Conservation (phyloP, 2,797 vertebrate species). For the Acanthurus tractus region DNA sequence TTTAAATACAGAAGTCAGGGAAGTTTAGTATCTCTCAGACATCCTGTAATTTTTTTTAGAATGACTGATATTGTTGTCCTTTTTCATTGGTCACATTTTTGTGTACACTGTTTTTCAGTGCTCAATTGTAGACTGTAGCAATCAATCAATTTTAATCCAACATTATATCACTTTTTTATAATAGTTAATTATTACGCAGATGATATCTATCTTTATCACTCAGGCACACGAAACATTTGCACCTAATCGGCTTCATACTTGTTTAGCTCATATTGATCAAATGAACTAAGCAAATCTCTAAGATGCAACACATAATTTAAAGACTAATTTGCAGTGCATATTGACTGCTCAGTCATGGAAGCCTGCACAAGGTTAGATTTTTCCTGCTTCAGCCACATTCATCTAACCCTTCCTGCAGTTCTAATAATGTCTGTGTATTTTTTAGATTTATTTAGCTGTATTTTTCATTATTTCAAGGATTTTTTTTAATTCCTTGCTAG, state of each 20-base stretch:
- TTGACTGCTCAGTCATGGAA: not conserved
- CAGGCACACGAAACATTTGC: conserved; percentile 1
- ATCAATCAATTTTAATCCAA: not conserved
- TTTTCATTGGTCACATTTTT: conserved; percentile 1
- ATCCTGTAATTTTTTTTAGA: not conserved
- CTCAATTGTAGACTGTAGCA: conserved; percentile 6
- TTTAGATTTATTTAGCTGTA: not conserved
- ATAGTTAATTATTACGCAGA: conserved; percentile 5
- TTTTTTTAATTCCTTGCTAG: not conserved
- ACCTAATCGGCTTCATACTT: not conserved
- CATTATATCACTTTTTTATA: not conserved
- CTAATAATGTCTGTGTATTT: not conserved
- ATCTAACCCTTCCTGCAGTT: not conserved
- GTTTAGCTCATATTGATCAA: not conserved
- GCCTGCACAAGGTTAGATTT: not conserved
- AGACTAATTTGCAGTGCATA: not conserved
- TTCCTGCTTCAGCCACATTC: not conserved
- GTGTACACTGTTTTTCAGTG: not conserved
- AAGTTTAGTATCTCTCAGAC: not conserved
- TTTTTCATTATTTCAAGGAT: not conserved
- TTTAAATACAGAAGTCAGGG: not conserved
- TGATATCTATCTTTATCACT: not conserved
- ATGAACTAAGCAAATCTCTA: not conserved
- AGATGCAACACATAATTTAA: not conserved
- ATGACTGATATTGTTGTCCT: not conserved